Percentiles rank a stretch among this genome's conserved stretches.
These are phyloP conservation scores for Lasioglossum malachurum DNA, from an alignment of 2,888 invertebrate genomes.

Conservation along the genomic window DNA sequence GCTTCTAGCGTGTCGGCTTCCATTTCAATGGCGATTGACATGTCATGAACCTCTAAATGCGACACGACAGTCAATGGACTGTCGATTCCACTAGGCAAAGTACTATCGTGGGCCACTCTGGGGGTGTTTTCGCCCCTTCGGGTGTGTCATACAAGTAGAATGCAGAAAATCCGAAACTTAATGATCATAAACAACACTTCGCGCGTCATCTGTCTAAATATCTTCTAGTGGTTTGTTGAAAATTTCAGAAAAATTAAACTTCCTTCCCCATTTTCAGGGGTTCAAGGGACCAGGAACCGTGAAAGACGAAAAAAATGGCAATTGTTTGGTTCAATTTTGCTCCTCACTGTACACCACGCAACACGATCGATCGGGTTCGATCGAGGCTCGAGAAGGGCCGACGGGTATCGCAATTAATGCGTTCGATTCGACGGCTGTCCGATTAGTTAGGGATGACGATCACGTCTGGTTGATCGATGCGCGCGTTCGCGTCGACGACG, in stretches of 20 bases:
- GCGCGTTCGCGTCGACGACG: constrained; percentile 72
- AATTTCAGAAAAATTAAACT: background rate
- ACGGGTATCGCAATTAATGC: constrained; percentile 77
- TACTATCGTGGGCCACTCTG: background rate
- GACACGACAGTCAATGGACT: background rate
- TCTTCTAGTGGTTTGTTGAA: background rate
- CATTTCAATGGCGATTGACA: background rate
- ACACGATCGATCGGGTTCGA: constrained; percentile 49
- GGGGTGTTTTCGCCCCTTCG: background rate
- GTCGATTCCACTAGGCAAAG: background rate
- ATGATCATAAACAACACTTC: no score
- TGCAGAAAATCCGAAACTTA: background rate
- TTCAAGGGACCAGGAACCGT: no score
- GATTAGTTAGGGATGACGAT: constrained; percentile 71
- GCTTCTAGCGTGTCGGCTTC: background rate
- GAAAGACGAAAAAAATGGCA: background rate
- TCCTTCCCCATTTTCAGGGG: background rate
- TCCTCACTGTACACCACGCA: background rate
- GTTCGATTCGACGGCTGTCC: constrained; percentile 71
- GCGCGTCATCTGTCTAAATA: no score
- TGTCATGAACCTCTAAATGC: background rate
- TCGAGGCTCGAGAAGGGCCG: constrained; percentile 30
- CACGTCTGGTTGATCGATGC: constrained; percentile 78
- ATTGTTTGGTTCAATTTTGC: background rate
- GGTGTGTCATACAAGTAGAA: background rate